Evolutionary conservation across 2,797 vertebrate genomes (phyloP).

Genomic region (Eurystomus glaucurus): DNA sequence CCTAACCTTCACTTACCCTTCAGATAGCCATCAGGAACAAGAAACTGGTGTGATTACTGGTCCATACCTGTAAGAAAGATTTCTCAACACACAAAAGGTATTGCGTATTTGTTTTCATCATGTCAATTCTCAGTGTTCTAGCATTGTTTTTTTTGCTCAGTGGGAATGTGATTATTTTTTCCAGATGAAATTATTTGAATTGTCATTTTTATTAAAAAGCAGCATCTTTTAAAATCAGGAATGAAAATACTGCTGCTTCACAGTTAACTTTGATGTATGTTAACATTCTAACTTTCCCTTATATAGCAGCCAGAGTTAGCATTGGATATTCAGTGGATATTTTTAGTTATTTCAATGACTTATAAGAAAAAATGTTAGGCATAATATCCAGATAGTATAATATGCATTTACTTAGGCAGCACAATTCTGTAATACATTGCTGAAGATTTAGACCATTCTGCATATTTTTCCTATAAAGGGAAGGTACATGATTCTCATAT

Average conservation of each 20-base stretch:
- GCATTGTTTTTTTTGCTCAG: not conserved
- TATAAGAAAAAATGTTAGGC: too few relatives aligned
- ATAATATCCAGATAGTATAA: not conserved
- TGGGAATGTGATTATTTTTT: not conserved
- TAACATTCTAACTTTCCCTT: not conserved
- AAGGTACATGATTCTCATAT: not conserved
- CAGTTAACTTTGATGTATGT: not conserved
- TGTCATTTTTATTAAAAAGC: not conserved
- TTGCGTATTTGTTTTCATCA: not conserved
- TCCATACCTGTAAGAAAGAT: not conserved
- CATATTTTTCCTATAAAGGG: slow-evolving; percentile 2
- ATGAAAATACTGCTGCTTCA: not conserved
- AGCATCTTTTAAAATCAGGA: not conserved
- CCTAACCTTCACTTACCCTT: not conserved
- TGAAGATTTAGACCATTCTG: slow-evolving; percentile 41
- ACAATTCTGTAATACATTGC: slow-evolving; percentile 20
- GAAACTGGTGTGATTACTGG: not conserved
- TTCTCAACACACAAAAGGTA: not conserved
- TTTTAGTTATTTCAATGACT: not conserved
- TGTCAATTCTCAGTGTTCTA: not conserved
- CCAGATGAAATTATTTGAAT: not conserved
- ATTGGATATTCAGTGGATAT: slow-evolving; percentile 1
- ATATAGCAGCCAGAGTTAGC: not conserved
- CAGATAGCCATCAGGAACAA: not conserved
- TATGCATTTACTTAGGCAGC: slow-evolving; percentile 28